Base-by-base conservation (phyloP, 2,797 vertebrate genomes). In the Oreochromis grahami region DNA sequence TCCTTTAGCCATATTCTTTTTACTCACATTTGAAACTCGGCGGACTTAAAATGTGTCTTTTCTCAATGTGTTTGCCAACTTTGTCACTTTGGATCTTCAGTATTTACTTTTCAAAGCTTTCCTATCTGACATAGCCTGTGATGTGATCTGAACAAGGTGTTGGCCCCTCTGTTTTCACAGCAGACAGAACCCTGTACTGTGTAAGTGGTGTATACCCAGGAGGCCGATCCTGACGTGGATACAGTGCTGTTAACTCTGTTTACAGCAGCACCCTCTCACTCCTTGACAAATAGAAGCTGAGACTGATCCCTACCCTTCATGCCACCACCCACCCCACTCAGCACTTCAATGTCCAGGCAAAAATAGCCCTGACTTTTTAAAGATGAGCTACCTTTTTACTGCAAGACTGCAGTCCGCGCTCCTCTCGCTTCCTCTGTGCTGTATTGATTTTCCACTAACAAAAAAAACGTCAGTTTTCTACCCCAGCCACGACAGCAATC, bases 401-500 rank as follows among this genome's bases (percentile, higher is more conserved):
- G 93, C 91, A 91, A 94, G 90, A 88, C 92, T 89, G 94, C 93
- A 93, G 81, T 84, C 84, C 82, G 41, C 21, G 29, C 82, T 84
- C 79, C 77, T 87, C 88, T 76, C 76, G 72, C 90, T 82, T 86
- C 87, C 88, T 81, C 83, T 88, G 76, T 90, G 87, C 85, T 48
- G 38, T 91, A 96, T 96, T 85, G 95, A 96, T 96, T 96, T 96
- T 90, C 89, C 94, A 90, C 89, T 92, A 85, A 92, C 77, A 87
- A 92, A 93, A 93, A 86, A 79, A 77, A 15, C 2, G 45, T 86
- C 88, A 78, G 86, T 93, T 92, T 94, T 88, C 85, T 78, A 79
- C 81, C 90, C 87, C 74, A 87, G 76, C 88, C 83, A 84, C 80
- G 80, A 86, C 86, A 91, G 89, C 87, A 78, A 56, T 93, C 88